A percentile compares a stretch with the other conserved stretches of the same genome.
Conservation (phyloP, 1,140 invertebrate species). For the Acromyrmex echinatior region DNA sequence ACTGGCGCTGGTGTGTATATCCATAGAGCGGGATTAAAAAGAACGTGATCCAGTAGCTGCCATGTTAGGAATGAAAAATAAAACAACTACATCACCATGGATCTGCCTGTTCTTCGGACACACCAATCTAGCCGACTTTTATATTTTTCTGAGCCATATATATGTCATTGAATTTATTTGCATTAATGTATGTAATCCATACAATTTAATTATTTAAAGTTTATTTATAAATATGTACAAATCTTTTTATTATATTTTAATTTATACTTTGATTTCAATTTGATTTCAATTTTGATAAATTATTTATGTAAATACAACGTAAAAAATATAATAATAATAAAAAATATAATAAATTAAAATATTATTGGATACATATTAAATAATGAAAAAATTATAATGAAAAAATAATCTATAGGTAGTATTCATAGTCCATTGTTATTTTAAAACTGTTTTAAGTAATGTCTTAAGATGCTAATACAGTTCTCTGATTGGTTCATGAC, state of each 20-base stretch:
- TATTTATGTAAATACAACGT: neutral
- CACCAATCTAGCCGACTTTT: constrained; percentile 87
- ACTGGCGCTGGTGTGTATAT: constrained; percentile 98
- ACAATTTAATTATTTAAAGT: neutral
- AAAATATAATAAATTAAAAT: neutral
- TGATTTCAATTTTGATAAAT: neutral
- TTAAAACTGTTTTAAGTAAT: too few relatives aligned
- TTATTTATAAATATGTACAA: neutral
- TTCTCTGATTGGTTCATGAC: too few relatives aligned
- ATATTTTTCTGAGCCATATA: constrained; percentile 46
- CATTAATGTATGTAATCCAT: neutral
- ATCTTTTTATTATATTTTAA: neutral
- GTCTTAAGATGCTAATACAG: too few relatives aligned
- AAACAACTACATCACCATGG: constrained; percentile 90
- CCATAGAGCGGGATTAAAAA: constrained; percentile 99
- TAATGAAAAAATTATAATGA: neutral
- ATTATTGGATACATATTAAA: neutral
- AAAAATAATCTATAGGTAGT: neutral
- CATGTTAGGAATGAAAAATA: constrained; percentile 93
- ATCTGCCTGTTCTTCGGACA: constrained; percentile 88
- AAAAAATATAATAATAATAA: neutral
- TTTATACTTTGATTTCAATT: neutral
- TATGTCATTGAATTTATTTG: constrained; percentile 24
- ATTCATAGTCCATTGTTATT: too few relatives aligned
- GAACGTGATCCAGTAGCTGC: constrained; percentile 99